These are phyloP conservation scores for Helleia helle DNA, from an alignment of 2,888 invertebrate species.

Conservation along the genomic window DNA sequence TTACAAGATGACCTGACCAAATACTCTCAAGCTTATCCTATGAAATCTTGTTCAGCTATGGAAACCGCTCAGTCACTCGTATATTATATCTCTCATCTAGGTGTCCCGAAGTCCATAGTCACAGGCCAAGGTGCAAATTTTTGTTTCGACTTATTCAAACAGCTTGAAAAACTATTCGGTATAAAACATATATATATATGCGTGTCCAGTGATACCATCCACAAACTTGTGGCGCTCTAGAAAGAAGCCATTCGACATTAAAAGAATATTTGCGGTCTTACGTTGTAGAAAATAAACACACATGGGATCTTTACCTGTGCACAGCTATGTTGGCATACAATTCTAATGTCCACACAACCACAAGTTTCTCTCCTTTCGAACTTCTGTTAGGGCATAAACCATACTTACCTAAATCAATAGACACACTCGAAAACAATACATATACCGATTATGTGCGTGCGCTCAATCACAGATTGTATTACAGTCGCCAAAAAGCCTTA, in stretches of 20 bases:
- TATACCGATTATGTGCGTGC: constrained; percentile 2
- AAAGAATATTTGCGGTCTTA: neutral
- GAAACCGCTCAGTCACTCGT: neutral
- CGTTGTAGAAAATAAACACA: neutral
- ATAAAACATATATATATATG: neutral
- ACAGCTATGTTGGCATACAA: neutral
- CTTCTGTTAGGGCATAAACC: neutral
- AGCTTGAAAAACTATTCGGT: neutral
- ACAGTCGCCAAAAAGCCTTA: neutral
- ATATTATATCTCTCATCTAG: neutral
- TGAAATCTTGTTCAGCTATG: constrained; percentile 2
- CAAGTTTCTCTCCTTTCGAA: neutral
- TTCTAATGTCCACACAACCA: neutral
- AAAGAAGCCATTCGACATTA: neutral
- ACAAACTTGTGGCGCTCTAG: neutral
- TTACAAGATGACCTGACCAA: too few relatives aligned
- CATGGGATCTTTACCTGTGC: neutral
- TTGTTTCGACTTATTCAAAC: constrained; percentile 1
- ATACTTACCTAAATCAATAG: neutral
- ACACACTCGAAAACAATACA: constrained; percentile 4
- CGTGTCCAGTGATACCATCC: too few relatives aligned
- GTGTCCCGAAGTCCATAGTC: constrained; percentile 1
- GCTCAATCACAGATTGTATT: neutral
- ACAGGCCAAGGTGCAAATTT: constrained; percentile 5
- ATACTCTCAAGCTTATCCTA: neutral